A percentile compares a stretch with the other conserved stretches of the same genome.
These are phyloP conservation scores for Hylomyscus alleni DNA, from an alignment of 2,797 vertebrate species.

Conservation along the genomic window DNA sequence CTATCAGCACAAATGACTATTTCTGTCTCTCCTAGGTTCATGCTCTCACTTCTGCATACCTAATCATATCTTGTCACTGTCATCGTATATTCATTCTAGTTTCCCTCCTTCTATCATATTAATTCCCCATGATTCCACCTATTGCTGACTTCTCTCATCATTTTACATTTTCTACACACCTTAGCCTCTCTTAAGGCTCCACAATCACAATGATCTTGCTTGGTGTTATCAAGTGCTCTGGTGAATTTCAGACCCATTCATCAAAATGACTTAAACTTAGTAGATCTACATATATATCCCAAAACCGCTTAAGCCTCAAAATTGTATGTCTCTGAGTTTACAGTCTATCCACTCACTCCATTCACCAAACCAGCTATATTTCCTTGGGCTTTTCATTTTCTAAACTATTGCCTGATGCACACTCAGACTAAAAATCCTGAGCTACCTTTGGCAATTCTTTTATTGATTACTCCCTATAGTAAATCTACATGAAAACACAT, in stretches of 20 bases:
- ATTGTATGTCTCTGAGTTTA: background rate
- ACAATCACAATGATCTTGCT: background rate
- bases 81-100: background rate
- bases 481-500: background rate
- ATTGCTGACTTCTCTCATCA: background rate
- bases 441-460: background rate
- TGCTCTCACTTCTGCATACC: background rate
- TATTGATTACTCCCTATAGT: background rate
- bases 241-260: background rate
- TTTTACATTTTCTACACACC: background rate
- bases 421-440: background rate
- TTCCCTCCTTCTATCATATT: background rate
- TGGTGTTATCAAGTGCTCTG: background rate
- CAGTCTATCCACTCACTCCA: background rate
- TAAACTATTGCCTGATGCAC: background rate
- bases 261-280: background rate
- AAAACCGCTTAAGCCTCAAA: background rate
- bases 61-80: background rate
- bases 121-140: background rate
- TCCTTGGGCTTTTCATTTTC: conserved; percentile 4
- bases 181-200: background rate
- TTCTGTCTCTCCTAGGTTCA: background rate
- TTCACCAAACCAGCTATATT: background rate
- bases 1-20: background rate
- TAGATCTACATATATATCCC: background rate